phyloP scores from a whole-genome alignment of 2,113 vertebrate species.

The Larimichthys polyactis region DNA sequence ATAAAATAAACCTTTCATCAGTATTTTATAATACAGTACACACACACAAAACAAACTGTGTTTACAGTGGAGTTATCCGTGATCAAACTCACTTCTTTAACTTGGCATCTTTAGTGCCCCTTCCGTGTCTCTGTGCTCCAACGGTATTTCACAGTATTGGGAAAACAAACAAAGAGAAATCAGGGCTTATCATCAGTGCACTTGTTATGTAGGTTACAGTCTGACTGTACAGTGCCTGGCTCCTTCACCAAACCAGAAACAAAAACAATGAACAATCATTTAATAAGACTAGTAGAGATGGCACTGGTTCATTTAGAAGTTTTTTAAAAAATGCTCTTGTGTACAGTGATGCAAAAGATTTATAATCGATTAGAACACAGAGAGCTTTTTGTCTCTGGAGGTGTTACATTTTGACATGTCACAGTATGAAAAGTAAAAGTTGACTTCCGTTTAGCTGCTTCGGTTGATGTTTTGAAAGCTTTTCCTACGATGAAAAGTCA shows the following conservation, averaged over 20 bases:
- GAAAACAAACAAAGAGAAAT: constrained; percentile 6
- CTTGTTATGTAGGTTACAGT: constrained; percentile 18
- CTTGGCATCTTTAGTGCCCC: constrained; percentile 30
- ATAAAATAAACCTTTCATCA: constrained; percentile 10
- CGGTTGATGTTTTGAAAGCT: background rate
- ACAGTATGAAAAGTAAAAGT: background rate
- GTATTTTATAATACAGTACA: background rate
- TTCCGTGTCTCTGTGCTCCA: constrained; percentile 11
- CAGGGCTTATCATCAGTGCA: constrained; percentile 48
- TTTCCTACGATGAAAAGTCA: background rate
- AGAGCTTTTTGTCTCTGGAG: background rate
- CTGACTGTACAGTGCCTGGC: constrained; percentile 18
- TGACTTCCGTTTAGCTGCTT: constrained; percentile 3
- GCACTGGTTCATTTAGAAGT: constrained; percentile 14
- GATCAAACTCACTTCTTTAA: background rate
- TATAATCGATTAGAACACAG: background rate
- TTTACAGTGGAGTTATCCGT: background rate
- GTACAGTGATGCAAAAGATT: background rate
- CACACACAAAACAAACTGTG: background rate
- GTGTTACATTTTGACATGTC: background rate
- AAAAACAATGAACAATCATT: background rate
- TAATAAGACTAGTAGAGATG: constrained; percentile 22
- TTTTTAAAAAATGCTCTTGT: background rate
- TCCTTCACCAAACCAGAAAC: constrained; percentile 5
- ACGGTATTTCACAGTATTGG: constrained; percentile 2